A percentile compares a stretch with the other conserved stretches of the same genome.
phyloP scores from a whole-genome alignment of 2,797 vertebrate genomes.

The Decapterus maruadsi region DNA sequence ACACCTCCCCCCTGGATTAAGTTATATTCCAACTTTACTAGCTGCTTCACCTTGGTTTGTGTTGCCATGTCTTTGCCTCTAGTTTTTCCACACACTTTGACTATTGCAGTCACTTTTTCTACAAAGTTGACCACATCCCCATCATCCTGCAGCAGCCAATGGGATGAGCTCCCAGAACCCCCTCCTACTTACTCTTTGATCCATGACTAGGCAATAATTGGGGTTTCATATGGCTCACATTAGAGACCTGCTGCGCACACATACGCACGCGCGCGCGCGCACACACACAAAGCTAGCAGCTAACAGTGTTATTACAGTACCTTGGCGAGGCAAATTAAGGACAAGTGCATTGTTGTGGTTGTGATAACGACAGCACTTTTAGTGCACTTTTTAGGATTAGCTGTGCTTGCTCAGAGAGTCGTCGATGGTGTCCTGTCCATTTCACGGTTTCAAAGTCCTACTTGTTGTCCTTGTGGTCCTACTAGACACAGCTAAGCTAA shows the following conservation, averaged over 20 bases:
- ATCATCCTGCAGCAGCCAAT: conserved; percentile 79
- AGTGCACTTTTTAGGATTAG: not conserved
- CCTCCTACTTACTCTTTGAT: conserved; percentile 82
- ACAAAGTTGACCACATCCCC: conserved; percentile 3
- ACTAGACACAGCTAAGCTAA: not conserved
- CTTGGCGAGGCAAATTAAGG: conserved; percentile 76
- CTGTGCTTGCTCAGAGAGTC: not conserved
- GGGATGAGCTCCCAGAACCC: conserved; percentile 49
- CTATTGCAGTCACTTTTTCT: conserved; percentile 22
- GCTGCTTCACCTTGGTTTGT: conserved; percentile 80
- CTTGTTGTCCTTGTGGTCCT: not conserved
- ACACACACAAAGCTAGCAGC: not conserved
- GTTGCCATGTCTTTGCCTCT: conserved; percentile 76
- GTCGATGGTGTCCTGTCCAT: not conserved
- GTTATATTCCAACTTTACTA: not conserved
- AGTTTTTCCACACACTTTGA: conserved; percentile 23
- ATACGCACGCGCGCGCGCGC: not conserved
- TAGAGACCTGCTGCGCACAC: conserved; percentile 12
- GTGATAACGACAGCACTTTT: not conserved
- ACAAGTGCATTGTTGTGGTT: conserved; percentile 73
- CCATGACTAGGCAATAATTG: conserved; percentile 79
- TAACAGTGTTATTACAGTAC: conserved; percentile 59
- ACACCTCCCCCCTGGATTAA: not conserved
- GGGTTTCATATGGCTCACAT: conserved; percentile 61
- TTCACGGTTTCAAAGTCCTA: not conserved